Conservation (phyloP, 2,888 invertebrate species). For the Pharmacophagus antenor region DNA sequence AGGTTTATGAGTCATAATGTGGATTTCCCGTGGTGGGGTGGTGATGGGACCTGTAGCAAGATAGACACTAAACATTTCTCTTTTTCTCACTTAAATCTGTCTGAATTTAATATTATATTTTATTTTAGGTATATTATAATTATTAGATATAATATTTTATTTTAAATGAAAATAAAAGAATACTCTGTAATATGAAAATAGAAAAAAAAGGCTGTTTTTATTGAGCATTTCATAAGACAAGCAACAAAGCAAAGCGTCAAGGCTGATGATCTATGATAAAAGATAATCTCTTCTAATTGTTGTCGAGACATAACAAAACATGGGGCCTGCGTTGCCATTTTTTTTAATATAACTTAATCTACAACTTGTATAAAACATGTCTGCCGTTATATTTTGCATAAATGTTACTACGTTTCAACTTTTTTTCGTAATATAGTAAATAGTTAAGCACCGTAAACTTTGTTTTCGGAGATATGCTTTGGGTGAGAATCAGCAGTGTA, state of each 20-base stretch:
- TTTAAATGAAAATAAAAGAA: not conserved
- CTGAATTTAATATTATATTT: no score
- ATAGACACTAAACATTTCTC: no score
- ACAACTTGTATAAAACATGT: not conserved
- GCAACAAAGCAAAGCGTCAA: not conserved
- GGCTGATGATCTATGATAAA: not conserved
- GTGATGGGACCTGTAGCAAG: no score
- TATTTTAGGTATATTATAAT: no score
- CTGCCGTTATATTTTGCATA: not conserved
- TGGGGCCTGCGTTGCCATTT: not conserved
- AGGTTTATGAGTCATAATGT: no score
- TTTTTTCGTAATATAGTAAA: no score
- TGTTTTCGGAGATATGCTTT: no score
- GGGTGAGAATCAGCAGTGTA: no score
- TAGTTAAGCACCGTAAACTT: no score
- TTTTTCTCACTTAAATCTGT: no score
- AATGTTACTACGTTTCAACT: not conserved
- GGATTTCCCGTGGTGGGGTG: no score
- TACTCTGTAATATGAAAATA: not conserved
- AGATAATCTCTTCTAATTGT: not conserved
- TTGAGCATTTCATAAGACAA: not conserved
- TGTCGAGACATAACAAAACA: not conserved
- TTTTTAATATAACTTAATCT: not conserved
- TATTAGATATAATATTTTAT: no score
- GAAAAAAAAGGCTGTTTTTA: not conserved